These are phyloP conservation scores for Anastrepha obliqua DNA, from an alignment of 1,140 invertebrate genomes.

Conservation along the genomic window DNA sequence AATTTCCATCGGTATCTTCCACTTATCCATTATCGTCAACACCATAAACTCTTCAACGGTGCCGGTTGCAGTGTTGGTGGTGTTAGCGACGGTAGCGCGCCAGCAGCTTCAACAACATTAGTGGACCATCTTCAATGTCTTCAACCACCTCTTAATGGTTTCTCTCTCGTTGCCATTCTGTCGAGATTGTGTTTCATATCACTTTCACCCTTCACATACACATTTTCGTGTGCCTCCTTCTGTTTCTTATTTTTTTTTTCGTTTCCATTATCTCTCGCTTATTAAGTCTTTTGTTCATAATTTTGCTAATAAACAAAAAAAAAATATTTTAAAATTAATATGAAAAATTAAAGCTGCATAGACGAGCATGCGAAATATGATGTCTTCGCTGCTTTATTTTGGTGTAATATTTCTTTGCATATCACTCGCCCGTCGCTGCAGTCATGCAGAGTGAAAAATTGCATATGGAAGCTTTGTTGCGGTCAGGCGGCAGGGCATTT, in stretches of 20 bases:
- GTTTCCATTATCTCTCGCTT: neutral
- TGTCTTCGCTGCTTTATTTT: neutral
- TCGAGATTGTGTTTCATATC: conserved; percentile 21
- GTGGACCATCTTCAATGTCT: neutral
- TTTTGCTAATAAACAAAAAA: conserved; percentile 19
- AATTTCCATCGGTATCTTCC: neutral
- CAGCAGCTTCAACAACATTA: neutral
- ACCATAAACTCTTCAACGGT: neutral
- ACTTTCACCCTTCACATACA: conserved; percentile 45
- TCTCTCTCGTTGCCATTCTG: no score
- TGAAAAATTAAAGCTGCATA: neutral
- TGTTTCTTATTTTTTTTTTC: neutral
- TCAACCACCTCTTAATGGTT: no score
- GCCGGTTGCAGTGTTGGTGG: neutral
- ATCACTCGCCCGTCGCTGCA: neutral
- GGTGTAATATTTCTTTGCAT: conserved; percentile 36
- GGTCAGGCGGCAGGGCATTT: neutral
- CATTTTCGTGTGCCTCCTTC: neutral
- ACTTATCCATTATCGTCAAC: conserved; percentile 1
- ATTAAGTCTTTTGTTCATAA: conserved; percentile 30
- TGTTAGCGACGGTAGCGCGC: neutral
- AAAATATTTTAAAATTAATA: neutral
- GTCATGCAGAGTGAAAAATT: conserved; percentile 25
- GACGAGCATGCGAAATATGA: neutral
- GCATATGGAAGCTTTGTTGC: neutral